These are phyloP conservation scores for Atrichornis clamosus DNA, from an alignment of 2,113 vertebrate species.

Conservation along the genomic window DNA sequence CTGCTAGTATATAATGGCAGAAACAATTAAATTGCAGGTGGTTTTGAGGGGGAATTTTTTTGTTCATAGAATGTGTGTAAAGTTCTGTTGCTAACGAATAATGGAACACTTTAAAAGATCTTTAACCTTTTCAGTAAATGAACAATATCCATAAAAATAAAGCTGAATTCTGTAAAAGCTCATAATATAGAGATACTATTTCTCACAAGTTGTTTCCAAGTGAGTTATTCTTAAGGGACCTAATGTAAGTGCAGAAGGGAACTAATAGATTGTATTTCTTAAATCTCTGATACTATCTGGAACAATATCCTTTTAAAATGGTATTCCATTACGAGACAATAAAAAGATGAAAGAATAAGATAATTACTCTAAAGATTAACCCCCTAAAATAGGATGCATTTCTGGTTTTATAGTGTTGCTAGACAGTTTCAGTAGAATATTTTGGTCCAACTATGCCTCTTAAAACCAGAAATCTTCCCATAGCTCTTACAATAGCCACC, in stretches of 20 bases:
- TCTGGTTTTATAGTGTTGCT: neutral
- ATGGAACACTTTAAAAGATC: neutral
- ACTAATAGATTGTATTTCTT: neutral
- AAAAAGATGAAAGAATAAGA: slow-evolving; percentile 4
- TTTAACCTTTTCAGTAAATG: slow-evolving; percentile 1
- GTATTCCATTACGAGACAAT: neutral
- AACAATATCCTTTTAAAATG: neutral
- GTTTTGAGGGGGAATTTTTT: neutral
- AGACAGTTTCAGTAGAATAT: neutral
- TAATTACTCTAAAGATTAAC: neutral
- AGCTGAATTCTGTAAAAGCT: neutral
- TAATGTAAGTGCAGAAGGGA: neutral
- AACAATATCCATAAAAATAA: neutral
- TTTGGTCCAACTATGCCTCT: neutral
- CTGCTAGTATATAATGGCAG: neutral
- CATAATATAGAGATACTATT: neutral
- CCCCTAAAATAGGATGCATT: neutral
- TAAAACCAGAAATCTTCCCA: neutral
- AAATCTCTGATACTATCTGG: neutral
- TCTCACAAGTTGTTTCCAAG: neutral
- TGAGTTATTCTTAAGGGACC: neutral
- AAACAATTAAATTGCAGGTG: neutral
- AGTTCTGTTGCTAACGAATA: neutral
- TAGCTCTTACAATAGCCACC: neutral
- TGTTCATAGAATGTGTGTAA: neutral